Percentiles rank a stretch among this genome's conserved stretches.
Evolutionary conservation across 2,888 invertebrate species (phyloP).

Genomic region (Thumatha senex): DNA sequence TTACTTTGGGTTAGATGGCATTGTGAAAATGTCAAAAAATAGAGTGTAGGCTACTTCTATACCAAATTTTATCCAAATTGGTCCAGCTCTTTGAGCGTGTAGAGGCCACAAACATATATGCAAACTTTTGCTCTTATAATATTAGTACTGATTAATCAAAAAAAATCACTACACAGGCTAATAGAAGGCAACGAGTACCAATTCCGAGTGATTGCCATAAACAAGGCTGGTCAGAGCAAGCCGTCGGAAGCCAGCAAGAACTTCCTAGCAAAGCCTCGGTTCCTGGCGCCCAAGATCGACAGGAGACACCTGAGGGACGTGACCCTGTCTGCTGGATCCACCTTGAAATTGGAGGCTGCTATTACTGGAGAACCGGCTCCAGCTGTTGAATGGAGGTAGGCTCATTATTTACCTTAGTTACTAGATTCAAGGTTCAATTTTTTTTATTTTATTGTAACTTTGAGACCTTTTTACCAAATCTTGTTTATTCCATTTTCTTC

Average conservation of each 20-base stretch:
- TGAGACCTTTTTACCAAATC: not conserved
- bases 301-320: constrained; percentile 95
- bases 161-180: constrained; percentile 71
- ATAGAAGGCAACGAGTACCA: constrained; percentile 98
- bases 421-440: too few relatives aligned
- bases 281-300: constrained; percentile 97
- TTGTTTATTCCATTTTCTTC: too few relatives aligned
- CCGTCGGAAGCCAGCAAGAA: constrained; percentile 94
- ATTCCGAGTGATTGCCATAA: constrained; percentile 97
- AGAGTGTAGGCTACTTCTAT: too few relatives aligned
- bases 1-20: too few relatives aligned
- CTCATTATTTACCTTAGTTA: not conserved
- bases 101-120: too few relatives aligned
- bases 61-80: too few relatives aligned
- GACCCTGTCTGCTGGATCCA: constrained; percentile 95
- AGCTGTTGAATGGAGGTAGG: constrained; percentile 92
- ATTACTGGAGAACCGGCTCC: constrained; percentile 98
- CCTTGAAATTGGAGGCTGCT: constrained; percentile 96
- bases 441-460: too few relatives aligned
- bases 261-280: constrained; percentile 93
- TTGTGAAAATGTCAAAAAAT: too few relatives aligned
- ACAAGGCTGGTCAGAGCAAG: constrained; percentile 97
- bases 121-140: too few relatives aligned
- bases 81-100: too few relatives aligned
- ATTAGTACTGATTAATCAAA: too few relatives aligned